Conservation (phyloP, 2,113 vertebrate species). For the Hippocampus abdominalis region DNA sequence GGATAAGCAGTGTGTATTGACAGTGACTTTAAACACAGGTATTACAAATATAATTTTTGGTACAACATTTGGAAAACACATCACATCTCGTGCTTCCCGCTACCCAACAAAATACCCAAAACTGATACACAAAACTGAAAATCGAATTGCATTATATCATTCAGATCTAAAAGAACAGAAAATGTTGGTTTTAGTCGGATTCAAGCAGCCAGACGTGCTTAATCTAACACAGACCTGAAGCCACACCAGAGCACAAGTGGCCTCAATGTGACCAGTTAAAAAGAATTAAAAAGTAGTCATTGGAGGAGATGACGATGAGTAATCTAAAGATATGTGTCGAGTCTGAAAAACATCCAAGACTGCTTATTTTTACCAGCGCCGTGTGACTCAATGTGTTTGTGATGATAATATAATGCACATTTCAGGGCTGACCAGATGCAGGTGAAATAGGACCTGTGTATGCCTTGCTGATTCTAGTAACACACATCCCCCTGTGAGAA, state of each 20-base stretch:
- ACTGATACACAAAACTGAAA: not conserved
- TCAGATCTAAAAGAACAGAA: conserved; percentile 18
- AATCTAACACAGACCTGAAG: conserved; percentile 65
- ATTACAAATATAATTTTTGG: not conserved
- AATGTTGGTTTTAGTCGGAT: conserved; percentile 31
- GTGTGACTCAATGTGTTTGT: conserved; percentile 27
- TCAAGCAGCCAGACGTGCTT: conserved; percentile 56
- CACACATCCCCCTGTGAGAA: not conserved
- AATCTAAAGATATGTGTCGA: conserved; percentile 31
- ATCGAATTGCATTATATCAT: not conserved
- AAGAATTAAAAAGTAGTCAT: conserved; percentile 32
- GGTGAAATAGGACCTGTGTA: not conserved
- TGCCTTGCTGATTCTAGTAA: not conserved
- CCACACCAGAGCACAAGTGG: conserved; percentile 62
- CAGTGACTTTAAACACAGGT: not conserved
- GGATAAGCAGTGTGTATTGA: not conserved
- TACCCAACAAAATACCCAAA: not conserved
- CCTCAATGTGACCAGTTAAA: conserved; percentile 60
- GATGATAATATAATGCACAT: conserved; percentile 27
- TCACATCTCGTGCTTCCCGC: not conserved
- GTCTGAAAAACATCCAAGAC: conserved; percentile 31
- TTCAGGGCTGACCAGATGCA: conserved; percentile 23
- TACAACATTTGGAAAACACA: not conserved
- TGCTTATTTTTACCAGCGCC: conserved; percentile 34
- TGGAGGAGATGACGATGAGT: conserved; percentile 46